phyloP scores from a whole-genome alignment of 2,797 vertebrate species.

The Lagorchestes hirsutus region DNA sequence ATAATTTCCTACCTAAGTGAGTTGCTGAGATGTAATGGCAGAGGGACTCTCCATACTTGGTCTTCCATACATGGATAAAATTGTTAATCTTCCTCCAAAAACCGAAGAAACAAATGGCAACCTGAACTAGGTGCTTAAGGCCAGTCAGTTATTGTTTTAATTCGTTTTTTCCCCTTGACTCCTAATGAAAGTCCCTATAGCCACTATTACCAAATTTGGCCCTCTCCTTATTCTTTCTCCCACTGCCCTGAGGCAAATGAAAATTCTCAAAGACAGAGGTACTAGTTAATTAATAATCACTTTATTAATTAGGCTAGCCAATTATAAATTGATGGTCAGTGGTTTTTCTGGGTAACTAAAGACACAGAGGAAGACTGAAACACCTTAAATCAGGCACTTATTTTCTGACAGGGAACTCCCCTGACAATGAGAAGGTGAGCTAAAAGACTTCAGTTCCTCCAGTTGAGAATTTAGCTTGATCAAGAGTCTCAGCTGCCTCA shows the following conservation, averaged over 20 bases:
- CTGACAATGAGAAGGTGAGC: background rate
- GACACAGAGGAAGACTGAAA: background rate
- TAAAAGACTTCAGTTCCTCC: background rate
- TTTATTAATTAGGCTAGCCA: background rate
- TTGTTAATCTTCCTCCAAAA: background rate
- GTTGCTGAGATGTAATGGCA: background rate
- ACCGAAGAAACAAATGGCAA: background rate
- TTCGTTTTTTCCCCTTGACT: background rate
- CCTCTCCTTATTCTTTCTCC: background rate
- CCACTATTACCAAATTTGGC: background rate
- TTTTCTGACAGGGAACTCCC: background rate
- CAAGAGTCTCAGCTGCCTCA: background rate
- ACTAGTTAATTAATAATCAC: background rate
- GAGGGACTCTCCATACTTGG: background rate
- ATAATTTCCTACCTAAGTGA: background rate
- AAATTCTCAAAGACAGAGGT: background rate
- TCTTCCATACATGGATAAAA: background rate
- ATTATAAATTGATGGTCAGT: background rate
- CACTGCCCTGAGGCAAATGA: background rate
- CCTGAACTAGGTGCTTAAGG: background rate
- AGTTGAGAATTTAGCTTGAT: background rate
- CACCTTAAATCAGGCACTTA: background rate
- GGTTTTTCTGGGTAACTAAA: background rate
- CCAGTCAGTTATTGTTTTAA: background rate
- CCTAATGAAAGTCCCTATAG: background rate